Evolutionary conservation across 64 coral and sea anemone genomes (phyloP), one percentile per base, ranked within the genome.

Genomic region (Montipora foliosa): DNA sequence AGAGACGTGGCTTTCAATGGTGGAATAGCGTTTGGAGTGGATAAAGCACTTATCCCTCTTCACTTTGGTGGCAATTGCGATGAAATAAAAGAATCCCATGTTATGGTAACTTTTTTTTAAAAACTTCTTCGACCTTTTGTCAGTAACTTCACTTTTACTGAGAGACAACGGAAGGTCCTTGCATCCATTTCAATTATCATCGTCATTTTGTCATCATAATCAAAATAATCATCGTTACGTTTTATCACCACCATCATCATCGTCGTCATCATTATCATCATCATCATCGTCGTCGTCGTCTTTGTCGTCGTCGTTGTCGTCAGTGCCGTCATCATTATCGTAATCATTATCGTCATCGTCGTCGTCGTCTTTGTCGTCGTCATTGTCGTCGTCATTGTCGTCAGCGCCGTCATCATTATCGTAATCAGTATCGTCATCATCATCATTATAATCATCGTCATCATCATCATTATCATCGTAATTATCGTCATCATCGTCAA

Each of bases 11-110:
- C 57, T 8, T 97, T 97, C 75, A 29, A 89, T 55, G 84, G 83
- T 24, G 96, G 96, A 53, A 78, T 97, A 0, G 96, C 89, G 2
- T 97, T 92, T 82, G 96, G 89, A 24, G 64, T 97, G 19, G 96
- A 97, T 47, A 87, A 84, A 15, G 51, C 87, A 17, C 64, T 97
- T 17, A 76, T 95, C 25, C 96, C 96, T 47, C 89, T 95, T 52
- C 84, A 84, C 83, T 67, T 92, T n/a, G 96, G 96, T 25, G 96
- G 96, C 25, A 91, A 91, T 48, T 97, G 96, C 76, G 96, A 97
- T 75, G 83, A 84, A 52, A 72, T 91, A 8, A 73, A 13, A 45
- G 72, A 97, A 45, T 21, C 75, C 10, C 87, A 88, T 49, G 83
- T 49, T 14, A 76, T 49, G 78, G 95, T 96, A 86, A 8, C 5